Base-by-base conservation (phyloP, 1,140 invertebrate species). In the Saccostrea glomerata region DNA sequence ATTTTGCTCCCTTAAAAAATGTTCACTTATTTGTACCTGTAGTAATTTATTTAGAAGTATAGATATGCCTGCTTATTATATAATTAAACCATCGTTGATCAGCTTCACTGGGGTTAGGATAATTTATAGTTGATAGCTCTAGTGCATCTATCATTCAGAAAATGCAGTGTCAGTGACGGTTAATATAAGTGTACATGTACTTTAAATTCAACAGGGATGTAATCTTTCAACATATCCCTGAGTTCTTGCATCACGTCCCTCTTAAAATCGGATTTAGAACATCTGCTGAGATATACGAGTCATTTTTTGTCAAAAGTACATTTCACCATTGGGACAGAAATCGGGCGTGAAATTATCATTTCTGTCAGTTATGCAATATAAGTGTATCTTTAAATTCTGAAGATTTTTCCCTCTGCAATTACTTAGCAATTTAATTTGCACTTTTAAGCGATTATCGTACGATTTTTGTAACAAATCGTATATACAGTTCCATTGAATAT, bases 311-410 rank as follows among this genome's bases (percentile, higher is more conserved):
- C 30, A 30, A 77, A 77, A 77, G 70, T 77, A 77, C 70, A 77
- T 15, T 12, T 30, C 70, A 77, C 70, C 70, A 77, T 30, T 36
- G 23, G 25, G 23, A 17, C 30, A 25, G 70, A 77, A 77, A 13
- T 77, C 70, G 70, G 70, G 70, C 70, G 70, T 77, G 70, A 25
- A 77, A 36, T 17, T 77, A 77, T 30, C 17, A 30, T 77, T 77
- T 36, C 23, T 77, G 25, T 20, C 60, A 66, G 60, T 66, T 66
- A 66, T 66, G 70, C 70, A 77, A 77, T 17, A 13, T 77, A 23
- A 36, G 30, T 36, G 30, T 13, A 30, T 77, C 30, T 36, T 36
- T 15, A 77, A 77, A 77, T 30, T 20, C 70, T 15, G 13, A 30
- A 23, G 23, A 12, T 25, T 77, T 77, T 12, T 47, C 9, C 5